Evolutionary conservation across 2,888 invertebrate species (phyloP).

Genomic region (Bugula neritina): DNA sequence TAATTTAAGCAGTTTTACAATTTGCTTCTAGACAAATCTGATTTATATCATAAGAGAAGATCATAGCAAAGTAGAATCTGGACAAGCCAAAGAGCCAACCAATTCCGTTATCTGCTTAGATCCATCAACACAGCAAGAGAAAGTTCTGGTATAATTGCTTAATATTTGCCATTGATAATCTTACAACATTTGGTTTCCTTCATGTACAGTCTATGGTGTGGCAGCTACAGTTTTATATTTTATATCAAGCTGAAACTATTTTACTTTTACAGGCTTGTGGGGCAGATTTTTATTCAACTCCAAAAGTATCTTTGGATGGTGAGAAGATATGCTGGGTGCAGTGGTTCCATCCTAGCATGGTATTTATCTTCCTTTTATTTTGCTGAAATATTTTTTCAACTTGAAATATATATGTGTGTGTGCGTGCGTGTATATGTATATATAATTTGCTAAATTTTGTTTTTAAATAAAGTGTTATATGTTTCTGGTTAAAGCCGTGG

Average conservation of each 20-base stretch:
- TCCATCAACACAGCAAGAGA: neutral
- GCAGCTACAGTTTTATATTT: no score
- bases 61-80: conserved; percentile 15
- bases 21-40: neutral
- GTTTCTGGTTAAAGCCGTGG: conserved; percentile 52
- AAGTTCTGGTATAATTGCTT: no score
- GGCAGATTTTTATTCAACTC: conserved; percentile 53
- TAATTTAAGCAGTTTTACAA: no score
- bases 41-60: neutral
- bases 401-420: no score
- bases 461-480: no score
- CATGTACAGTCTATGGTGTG: no score
- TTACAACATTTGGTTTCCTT: no score
- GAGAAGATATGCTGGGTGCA: conserved; percentile 52
- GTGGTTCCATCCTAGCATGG: conserved; percentile 56
- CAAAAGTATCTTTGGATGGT: conserved; percentile 53
- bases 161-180: no score
- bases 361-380: conserved; percentile 31
- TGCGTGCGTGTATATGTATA: no score
- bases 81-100: neutral
- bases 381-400: conserved; percentile 8
- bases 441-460: no score
- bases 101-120: neutral
- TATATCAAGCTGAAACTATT: no score
- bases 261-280: conserved; percentile 40